Conservation (phyloP, 1,140 invertebrate genomes). For the Eufriesea mexicana region DNA sequence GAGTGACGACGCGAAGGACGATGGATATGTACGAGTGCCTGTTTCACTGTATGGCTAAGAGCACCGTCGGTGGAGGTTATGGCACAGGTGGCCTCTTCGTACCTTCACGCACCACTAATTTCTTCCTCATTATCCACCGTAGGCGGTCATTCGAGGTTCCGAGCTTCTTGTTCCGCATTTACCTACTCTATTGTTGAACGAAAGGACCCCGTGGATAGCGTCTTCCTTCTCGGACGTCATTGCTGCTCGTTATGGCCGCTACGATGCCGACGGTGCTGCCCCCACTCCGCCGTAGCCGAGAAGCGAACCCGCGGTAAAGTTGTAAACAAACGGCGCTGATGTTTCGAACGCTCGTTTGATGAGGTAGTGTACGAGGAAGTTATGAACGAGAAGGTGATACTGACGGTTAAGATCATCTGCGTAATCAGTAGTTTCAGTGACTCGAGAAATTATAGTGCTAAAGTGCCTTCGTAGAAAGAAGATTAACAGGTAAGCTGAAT, state of each 20-base stretch:
- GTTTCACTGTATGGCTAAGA: conserved; percentile 3
- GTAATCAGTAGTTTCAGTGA: too few species aligned
- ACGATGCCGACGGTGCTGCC: neutral
- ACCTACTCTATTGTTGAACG: conserved; percentile 42
- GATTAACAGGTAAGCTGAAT: too few species aligned
- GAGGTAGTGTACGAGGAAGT: too few species aligned
- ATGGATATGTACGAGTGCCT: conserved; percentile 29
- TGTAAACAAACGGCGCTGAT: neutral
- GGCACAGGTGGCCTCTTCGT: conserved; percentile 76
- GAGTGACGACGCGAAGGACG: conserved; percentile 58
- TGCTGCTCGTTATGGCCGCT: neutral
- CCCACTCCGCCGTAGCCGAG: neutral
- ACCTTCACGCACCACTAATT: conserved; percentile 79
- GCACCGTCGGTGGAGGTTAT: conserved; percentile 18
- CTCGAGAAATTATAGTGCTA: too few species aligned
- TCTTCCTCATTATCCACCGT: conserved; percentile 74
- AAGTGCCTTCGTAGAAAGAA: too few species aligned
- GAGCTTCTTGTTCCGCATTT: conserved; percentile 60
- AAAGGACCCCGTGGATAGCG: conserved; percentile 47
- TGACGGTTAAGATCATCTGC: too few species aligned
- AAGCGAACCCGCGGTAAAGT: neutral
- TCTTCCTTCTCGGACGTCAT: conserved; percentile 16
- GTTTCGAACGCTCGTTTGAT: too few species aligned
- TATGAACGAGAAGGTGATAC: too few species aligned
- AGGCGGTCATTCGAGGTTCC: conserved; percentile 64